phyloP scores from a whole-genome alignment of 2,113 vertebrate genomes.

The Leucoraja erinaceus region DNA sequence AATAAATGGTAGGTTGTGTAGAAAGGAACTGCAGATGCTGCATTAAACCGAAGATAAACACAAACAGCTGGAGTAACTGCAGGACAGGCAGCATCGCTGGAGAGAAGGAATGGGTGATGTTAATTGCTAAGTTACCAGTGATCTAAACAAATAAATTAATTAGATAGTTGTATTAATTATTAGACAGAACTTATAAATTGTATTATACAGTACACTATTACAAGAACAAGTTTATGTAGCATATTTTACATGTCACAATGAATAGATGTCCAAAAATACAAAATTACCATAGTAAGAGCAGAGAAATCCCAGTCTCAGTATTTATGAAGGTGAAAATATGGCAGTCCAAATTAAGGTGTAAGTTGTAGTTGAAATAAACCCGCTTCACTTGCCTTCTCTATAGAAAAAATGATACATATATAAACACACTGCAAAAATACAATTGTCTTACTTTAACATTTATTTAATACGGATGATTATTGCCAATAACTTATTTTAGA shows the following conservation, averaged over 20 bases:
- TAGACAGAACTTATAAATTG: neutral
- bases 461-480: neutral
- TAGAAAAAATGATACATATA: constrained; percentile 39
- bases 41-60: no score
- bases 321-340: constrained; percentile 50
- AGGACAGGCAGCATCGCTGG: no score
- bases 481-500: neutral
- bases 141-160: neutral
- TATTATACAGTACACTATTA: neutral
- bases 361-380: constrained; percentile 42
- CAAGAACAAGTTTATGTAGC: neutral
- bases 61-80: no score
- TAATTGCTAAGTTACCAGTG: neutral
- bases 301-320: constrained; percentile 51
- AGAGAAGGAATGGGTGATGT: no score
- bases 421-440: neutral
- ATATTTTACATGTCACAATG: neutral
- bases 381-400: constrained; percentile 49
- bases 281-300: constrained; percentile 62
- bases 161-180: neutral
- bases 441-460: neutral
- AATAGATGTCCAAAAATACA: constrained; percentile 7
- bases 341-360: constrained; percentile 50
- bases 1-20: no score
- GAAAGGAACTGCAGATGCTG: no score